These are phyloP conservation scores for Philereme vetulata DNA, from an alignment of 2,888 invertebrate genomes.

Conservation along the genomic window DNA sequence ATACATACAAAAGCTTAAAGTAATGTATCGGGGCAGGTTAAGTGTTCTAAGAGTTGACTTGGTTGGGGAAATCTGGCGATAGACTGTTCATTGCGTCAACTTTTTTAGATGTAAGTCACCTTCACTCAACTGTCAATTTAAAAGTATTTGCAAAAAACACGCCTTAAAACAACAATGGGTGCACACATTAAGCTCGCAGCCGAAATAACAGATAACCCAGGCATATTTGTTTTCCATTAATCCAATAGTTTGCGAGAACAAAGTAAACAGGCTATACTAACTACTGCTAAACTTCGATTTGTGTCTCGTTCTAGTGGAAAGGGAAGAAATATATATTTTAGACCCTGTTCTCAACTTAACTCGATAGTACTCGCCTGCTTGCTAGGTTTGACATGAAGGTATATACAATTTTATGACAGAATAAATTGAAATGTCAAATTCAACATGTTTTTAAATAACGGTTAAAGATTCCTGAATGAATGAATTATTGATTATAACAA, in stretches of 20 bases:
- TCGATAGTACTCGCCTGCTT: too few species aligned
- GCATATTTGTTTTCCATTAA: constrained; percentile 60
- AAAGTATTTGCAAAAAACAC: constrained; percentile 20
- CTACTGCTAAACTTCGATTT: constrained; percentile 16
- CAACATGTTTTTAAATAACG: too few species aligned
- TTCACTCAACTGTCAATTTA: constrained; percentile 15
- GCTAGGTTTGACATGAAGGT: too few species aligned
- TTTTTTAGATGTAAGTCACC: not conserved
- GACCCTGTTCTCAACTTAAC: too few species aligned
- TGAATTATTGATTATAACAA: too few species aligned
- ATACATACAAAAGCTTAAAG: too few species aligned
- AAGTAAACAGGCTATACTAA: constrained; percentile 37
- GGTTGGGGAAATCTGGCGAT: not conserved
- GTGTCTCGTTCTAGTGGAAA: not conserved
- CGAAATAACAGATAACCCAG: constrained; percentile 47
- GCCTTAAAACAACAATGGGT: constrained; percentile 18
- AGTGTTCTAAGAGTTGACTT: too few species aligned
- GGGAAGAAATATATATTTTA: not conserved
- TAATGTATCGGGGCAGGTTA: too few species aligned
- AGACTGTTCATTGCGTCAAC: constrained; percentile 7
- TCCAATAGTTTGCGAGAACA: constrained; percentile 51
- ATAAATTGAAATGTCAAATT: too few species aligned
- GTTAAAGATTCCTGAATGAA: too few species aligned
- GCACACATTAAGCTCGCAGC: constrained; percentile 35
- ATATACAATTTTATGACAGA: too few species aligned